phyloP scores from a whole-genome alignment of 2,113 vertebrate species.

The Fregata magnificens region DNA sequence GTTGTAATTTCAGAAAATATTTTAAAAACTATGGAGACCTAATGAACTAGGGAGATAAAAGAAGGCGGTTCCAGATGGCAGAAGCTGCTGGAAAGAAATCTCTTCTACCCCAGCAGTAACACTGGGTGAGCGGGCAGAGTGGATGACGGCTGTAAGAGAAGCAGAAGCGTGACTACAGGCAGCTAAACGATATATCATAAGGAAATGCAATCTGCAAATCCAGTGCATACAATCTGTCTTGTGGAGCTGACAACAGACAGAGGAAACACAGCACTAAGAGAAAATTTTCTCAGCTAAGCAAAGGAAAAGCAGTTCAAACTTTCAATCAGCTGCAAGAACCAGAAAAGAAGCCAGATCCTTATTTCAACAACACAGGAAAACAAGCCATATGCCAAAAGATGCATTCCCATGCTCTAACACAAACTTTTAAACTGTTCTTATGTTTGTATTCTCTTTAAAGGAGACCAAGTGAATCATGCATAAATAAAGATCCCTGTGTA shows the following conservation, averaged over 20 bases:
- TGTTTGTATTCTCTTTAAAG: not conserved
- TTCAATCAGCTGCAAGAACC: not conserved
- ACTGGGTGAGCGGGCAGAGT: not conserved
- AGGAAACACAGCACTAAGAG: not conserved
- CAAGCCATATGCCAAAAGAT: not conserved
- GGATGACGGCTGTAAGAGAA: not conserved
- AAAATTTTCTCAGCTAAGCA: not conserved
- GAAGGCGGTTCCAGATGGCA: not conserved
- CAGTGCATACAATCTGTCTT: not conserved
- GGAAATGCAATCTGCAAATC: constrained; percentile 9
- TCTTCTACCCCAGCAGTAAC: not conserved
- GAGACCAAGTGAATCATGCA: not conserved
- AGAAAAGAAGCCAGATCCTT: not conserved
- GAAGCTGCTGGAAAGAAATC: not conserved
- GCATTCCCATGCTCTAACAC: not conserved
- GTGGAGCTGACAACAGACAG: not conserved
- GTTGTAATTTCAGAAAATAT: not conserved
- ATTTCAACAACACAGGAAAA: not conserved
- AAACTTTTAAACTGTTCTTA: not conserved
- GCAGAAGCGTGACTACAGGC: not conserved
- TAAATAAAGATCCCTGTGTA: not conserved
- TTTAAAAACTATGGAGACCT: not conserved
- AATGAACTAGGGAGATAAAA: not conserved
- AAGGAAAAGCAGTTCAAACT: not conserved
- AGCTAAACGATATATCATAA: not conserved